phyloP scores from a whole-genome alignment of 2,888 invertebrate species.

The Polydesmus complanatus region DNA sequence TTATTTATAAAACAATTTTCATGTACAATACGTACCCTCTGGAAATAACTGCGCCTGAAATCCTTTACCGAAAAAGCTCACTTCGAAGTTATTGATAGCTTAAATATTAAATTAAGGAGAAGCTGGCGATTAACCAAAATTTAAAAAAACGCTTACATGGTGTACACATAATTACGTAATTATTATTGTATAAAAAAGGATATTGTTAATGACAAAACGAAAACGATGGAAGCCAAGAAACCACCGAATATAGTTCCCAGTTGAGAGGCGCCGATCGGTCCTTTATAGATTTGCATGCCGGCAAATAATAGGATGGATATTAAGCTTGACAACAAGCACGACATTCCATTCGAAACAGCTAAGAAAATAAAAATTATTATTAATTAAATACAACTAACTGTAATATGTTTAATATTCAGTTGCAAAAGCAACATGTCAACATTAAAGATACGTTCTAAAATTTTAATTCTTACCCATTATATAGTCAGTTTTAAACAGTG shows the following conservation, averaged over 20 bases:
- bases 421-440: too few species aligned
- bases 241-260: conserved; percentile 76
- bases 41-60: conserved; percentile 77
- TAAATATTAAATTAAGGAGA: conserved; percentile 26
- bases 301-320: conserved; percentile 71
- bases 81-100: conserved; percentile 79
- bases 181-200: conserved; percentile 28
- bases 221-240: conserved; percentile 70
- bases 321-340: neutral
- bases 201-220: conserved; percentile 70
- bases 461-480: too few species aligned
- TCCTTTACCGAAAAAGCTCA: conserved; percentile 66
- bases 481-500: too few species aligned
- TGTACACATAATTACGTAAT: too few species aligned
- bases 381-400: too few species aligned
- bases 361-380: neutral
- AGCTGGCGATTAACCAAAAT: too few species aligned
- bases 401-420: too few species aligned
- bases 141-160: too few species aligned
- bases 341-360: conserved; percentile 4
- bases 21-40: conserved; percentile 49
- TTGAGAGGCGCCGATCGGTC: conserved; percentile 62
- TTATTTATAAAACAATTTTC: neutral
- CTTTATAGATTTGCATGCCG: conserved; percentile 81
- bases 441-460: too few species aligned